Conservation (phyloP, 2,113 vertebrate species). For the Holacanthus passer region DNA sequence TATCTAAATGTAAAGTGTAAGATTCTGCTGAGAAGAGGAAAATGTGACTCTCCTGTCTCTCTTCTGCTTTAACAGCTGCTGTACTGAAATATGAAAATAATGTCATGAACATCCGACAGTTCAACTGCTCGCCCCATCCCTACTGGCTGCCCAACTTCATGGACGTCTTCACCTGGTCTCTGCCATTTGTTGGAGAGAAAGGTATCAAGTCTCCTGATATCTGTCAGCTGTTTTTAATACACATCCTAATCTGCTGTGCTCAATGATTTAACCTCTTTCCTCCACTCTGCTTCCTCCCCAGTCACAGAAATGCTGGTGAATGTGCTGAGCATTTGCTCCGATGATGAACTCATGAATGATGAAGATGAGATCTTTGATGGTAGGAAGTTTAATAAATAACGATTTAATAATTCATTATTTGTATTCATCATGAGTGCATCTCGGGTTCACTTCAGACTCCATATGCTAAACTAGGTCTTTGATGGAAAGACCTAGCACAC, state of each 20-base stretch:
- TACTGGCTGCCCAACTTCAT: slow-evolving; percentile 91
- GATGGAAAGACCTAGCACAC: background rate
- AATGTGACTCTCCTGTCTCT: background rate
- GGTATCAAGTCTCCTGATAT: slow-evolving; percentile 60
- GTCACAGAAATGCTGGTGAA: slow-evolving; percentile 90
- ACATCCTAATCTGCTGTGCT: background rate
- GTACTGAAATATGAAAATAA: slow-evolving; percentile 90
- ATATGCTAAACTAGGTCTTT: background rate
- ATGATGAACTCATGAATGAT: slow-evolving; percentile 88
- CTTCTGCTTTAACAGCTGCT: slow-evolving; percentile 79
- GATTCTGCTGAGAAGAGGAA: background rate
- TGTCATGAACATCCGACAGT: slow-evolving; percentile 90
- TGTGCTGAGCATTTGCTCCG: slow-evolving; percentile 88
- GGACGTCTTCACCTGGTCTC: slow-evolving; percentile 91
- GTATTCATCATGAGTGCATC: background rate
- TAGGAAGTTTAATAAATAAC: slow-evolving; percentile 57
- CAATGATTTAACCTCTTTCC: background rate
- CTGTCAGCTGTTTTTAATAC: slow-evolving; percentile 4
- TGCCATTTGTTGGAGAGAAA: slow-evolving; percentile 89
- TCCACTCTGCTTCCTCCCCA: slow-evolving; percentile 53
- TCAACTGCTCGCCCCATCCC: slow-evolving; percentile 89
- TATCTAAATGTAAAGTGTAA: background rate
- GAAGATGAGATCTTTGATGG: slow-evolving; percentile 88
- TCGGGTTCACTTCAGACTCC: background rate
- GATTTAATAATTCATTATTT: background rate